Evolutionary conservation across 2,888 invertebrate genomes (phyloP).

Genomic region (Aplocera efformata): DNA sequence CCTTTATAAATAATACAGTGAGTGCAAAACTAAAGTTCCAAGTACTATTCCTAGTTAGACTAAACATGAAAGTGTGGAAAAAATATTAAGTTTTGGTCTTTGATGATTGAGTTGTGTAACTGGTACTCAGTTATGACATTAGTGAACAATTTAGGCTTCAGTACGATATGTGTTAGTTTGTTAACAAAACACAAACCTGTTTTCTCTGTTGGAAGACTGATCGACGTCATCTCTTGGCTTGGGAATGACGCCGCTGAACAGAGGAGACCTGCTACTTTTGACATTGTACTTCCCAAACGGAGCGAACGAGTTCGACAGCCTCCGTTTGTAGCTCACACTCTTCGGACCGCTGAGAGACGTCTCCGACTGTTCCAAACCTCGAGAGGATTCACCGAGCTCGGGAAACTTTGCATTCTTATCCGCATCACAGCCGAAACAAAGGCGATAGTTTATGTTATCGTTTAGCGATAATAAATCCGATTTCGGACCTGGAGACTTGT

Average conservation of each 20-base stretch:
- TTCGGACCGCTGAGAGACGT: slow-evolving; percentile 65
- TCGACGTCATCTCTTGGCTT: slow-evolving; percentile 56
- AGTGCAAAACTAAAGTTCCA: too few relatives aligned
- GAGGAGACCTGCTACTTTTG: slow-evolving; percentile 45
- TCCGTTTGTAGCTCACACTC: slow-evolving; percentile 54
- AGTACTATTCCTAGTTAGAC: too few relatives aligned
- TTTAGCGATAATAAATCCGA: slow-evolving; percentile 78
- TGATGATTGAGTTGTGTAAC: too few relatives aligned
- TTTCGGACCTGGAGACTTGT: slow-evolving; percentile 73
- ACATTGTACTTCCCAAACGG: slow-evolving; percentile 59
- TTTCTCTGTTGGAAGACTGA: slow-evolving; percentile 49
- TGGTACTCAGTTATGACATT: too few relatives aligned
- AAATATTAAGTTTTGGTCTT: too few relatives aligned
- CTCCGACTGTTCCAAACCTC: slow-evolving; percentile 55
- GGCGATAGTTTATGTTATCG: slow-evolving; percentile 75
- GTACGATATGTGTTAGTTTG: too few relatives aligned
- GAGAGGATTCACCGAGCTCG: slow-evolving; percentile 61
- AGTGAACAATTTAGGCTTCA: too few relatives aligned
- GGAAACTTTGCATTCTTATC: slow-evolving; percentile 51
- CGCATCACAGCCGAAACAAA: slow-evolving; percentile 59
- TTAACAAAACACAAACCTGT: slow-evolving; percentile 45
- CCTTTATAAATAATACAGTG: too few relatives aligned
- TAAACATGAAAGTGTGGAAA: too few relatives aligned
- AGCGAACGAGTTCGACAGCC: slow-evolving; percentile 55
- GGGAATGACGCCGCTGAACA: slow-evolving; percentile 63